phyloP scores from a whole-genome alignment of 2,113 vertebrate species.

The Struthidea cinerea region DNA sequence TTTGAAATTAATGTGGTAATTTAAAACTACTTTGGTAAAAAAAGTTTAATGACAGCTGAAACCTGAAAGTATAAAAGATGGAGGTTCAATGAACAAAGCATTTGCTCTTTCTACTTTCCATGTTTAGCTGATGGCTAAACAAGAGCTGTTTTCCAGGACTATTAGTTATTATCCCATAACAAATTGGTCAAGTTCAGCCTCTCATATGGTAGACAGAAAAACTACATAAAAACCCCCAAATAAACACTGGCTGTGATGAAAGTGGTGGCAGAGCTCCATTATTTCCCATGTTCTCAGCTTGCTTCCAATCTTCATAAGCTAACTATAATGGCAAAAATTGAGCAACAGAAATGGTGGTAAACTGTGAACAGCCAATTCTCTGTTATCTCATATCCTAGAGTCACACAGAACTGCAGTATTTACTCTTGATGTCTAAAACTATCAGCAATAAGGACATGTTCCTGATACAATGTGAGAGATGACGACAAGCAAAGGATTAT shows the following conservation, averaged over 20 bases:
- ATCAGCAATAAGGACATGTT: background rate
- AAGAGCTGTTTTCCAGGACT: background rate
- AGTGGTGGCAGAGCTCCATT: background rate
- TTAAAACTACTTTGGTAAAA: constrained; percentile 66
- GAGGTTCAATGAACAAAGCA: background rate
- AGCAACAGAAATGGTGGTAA: background rate
- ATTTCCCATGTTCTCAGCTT: background rate
- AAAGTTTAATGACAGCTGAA: constrained; percentile 48
- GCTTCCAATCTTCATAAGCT: background rate
- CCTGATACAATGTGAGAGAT: background rate
- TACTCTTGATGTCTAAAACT: background rate
- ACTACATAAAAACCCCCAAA: background rate
- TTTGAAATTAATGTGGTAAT: constrained; percentile 75
- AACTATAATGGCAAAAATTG: background rate
- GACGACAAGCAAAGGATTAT: constrained; percentile 9
- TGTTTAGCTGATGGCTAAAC: background rate
- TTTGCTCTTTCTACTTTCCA: background rate
- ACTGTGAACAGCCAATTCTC: background rate
- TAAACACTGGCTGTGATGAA: background rate
- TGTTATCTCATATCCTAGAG: background rate
- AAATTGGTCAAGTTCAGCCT: background rate
- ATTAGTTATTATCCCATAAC: background rate
- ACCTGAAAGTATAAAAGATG: constrained; percentile 14
- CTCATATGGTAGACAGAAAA: background rate
- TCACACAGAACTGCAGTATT: background rate